Conservation (phyloP, 2,797 vertebrate genomes). For the Eospalax fontanierii region DNA sequence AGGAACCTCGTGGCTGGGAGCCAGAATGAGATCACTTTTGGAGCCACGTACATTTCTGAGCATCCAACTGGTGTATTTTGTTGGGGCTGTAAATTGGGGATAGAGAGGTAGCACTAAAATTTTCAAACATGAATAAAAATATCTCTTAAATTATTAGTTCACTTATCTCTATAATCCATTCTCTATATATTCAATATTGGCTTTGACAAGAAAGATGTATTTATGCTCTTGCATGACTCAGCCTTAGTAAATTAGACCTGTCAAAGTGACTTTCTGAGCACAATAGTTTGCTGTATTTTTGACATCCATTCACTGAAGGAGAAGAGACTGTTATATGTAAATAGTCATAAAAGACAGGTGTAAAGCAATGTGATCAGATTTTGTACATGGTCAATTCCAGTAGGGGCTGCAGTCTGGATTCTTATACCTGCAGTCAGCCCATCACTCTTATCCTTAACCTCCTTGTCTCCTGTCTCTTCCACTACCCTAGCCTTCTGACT, state of each 20-base stretch:
- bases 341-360: slow-evolving; percentile 76
- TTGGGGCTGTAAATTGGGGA: slow-evolving; percentile 65
- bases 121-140: slow-evolving; percentile 87
- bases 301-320: slow-evolving; percentile 81
- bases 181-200: slow-evolving; percentile 86
- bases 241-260: slow-evolving; percentile 87
- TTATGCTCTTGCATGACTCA: slow-evolving; percentile 87
- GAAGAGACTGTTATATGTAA: slow-evolving; percentile 78
- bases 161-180: slow-evolving; percentile 85
- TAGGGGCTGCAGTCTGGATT: background rate
- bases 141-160: slow-evolving; percentile 85
- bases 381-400: background rate
- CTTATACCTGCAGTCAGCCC: slow-evolving; percentile 82
- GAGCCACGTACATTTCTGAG: slow-evolving; percentile 56
- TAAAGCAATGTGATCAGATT: slow-evolving; percentile 65
- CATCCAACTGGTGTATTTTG: slow-evolving; percentile 47
- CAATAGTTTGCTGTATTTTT: slow-evolving; percentile 85
- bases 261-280: slow-evolving; percentile 87
- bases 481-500: slow-evolving; percentile 81
- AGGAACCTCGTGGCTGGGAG: slow-evolving; percentile 72
- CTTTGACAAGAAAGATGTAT: slow-evolving; percentile 89
- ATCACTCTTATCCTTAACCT: slow-evolving; percentile 81
- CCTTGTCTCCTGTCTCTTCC: slow-evolving; percentile 86
- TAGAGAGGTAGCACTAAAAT: slow-evolving; percentile 51
- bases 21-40: slow-evolving; percentile 49